These are phyloP conservation scores for Ferrisia virgata DNA, from an alignment of 2,888 invertebrate genomes.

Conservation along the genomic window DNA sequence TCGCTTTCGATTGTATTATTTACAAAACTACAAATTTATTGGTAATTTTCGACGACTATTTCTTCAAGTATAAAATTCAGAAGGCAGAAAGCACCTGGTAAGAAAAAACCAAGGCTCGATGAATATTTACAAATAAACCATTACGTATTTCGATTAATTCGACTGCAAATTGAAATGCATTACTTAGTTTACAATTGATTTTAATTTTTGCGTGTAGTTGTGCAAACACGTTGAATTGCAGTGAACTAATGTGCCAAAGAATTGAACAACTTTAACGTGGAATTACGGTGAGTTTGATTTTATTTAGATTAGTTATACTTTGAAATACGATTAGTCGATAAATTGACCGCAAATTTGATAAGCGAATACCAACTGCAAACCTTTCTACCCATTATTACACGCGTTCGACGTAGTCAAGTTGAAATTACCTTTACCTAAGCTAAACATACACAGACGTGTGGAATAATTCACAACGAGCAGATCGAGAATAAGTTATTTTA, in stretches of 20 bases:
- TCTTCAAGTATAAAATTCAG: background rate
- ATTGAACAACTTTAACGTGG: background rate
- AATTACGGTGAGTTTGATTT: background rate
- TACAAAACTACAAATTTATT: background rate
- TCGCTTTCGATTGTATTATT: background rate
- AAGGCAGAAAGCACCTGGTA: background rate
- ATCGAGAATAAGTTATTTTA: background rate
- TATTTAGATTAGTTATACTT: background rate
- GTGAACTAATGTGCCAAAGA: background rate
- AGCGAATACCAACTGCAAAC: background rate
- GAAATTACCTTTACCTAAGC: no score
- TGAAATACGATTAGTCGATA: background rate
- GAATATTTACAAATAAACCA: background rate
- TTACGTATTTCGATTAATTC: background rate
- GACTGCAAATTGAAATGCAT: background rate
- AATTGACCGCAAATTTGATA: background rate
- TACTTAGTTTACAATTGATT: background rate
- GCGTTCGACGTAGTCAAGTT: background rate
- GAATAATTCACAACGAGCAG: background rate
- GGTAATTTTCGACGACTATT: background rate
- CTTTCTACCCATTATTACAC: background rate
- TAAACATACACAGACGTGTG: no score
- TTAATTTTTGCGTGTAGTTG: background rate
- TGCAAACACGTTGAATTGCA: background rate
- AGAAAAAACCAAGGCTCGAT: background rate